Conservation (phyloP, 2,797 vertebrate genomes). For the Onychomys torridus region DNA sequence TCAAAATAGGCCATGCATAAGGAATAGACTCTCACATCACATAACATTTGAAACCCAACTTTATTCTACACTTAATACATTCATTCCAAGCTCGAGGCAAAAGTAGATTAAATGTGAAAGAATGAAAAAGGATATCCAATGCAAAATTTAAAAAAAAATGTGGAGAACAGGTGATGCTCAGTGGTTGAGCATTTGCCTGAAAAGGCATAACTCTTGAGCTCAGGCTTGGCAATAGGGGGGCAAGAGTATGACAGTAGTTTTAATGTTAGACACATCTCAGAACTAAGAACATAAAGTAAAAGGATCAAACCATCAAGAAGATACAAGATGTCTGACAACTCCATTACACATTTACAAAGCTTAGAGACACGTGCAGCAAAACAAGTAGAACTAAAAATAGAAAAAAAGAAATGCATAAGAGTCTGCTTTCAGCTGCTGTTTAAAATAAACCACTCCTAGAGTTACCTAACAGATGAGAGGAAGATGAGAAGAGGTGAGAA, state of each 20-base stretch:
- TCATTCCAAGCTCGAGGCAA: neutral
- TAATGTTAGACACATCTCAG: neutral
- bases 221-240: too few species aligned
- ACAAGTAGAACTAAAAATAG: neutral
- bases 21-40: neutral
- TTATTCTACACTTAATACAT: neutral
- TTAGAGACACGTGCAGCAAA: neutral
- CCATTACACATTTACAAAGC: neutral
- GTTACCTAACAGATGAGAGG: neutral
- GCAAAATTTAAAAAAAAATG: neutral
- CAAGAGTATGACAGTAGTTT: too few species aligned
- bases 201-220: too few species aligned
- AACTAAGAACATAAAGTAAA: neutral
- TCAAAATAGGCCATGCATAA: neutral
- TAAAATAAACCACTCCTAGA: neutral
- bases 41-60: neutral
- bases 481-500: neutral
- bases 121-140: neutral
- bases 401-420: neutral
- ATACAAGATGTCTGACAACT: neutral
- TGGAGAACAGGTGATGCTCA: neutral
- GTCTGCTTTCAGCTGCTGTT: neutral
- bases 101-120: neutral
- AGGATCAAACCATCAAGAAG: neutral
- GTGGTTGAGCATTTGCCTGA: neutral